A percentile compares a stretch with the other conserved stretches of the same genome.
These are phyloP conservation scores for Sclerurus mexicanus DNA, from an alignment of 2,113 vertebrate genomes.

Conservation along the genomic window DNA sequence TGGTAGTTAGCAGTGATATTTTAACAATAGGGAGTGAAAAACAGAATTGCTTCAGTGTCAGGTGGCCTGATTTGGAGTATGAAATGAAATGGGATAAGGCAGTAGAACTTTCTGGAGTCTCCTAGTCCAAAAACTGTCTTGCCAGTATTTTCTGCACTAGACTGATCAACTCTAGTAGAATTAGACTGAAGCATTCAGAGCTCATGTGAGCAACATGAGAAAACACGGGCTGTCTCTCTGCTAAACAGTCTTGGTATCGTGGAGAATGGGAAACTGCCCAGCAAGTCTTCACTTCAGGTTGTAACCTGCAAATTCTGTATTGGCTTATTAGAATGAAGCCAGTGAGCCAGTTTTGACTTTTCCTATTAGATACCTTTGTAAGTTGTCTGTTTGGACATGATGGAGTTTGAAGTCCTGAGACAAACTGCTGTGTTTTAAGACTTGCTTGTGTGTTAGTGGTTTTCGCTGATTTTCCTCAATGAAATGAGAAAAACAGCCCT, in stretches of 20 bases:
- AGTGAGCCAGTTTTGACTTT: not conserved
- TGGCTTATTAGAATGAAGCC: not conserved
- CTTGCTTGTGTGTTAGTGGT: not conserved
- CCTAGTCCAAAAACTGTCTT: not conserved
- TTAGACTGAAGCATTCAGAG: not conserved
- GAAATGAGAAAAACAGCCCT: not conserved
- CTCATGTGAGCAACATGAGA: not conserved
- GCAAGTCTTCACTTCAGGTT: not conserved
- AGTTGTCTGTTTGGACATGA: not conserved
- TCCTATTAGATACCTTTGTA: not conserved
- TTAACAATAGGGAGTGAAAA: not conserved
- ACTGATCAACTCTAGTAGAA: not conserved
- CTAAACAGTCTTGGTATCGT: not conserved
- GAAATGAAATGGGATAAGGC: not conserved
- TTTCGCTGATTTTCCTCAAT: not conserved
- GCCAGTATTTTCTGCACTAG: not conserved
- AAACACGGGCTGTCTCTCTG: not conserved
- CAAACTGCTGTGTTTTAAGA: not conserved
- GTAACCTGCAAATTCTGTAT: not conserved
- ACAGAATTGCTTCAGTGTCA: not conserved
- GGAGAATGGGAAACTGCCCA: not conserved
- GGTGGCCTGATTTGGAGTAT: rapidly evolving
- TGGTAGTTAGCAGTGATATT: not conserved
- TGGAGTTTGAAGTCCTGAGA: not conserved
- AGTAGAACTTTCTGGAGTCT: not conserved